A percentile compares a stretch with the other conserved stretches of the same genome.
phyloP scores from a whole-genome alignment of 2,113 vertebrate species.

The Lycaon pictus region DNA sequence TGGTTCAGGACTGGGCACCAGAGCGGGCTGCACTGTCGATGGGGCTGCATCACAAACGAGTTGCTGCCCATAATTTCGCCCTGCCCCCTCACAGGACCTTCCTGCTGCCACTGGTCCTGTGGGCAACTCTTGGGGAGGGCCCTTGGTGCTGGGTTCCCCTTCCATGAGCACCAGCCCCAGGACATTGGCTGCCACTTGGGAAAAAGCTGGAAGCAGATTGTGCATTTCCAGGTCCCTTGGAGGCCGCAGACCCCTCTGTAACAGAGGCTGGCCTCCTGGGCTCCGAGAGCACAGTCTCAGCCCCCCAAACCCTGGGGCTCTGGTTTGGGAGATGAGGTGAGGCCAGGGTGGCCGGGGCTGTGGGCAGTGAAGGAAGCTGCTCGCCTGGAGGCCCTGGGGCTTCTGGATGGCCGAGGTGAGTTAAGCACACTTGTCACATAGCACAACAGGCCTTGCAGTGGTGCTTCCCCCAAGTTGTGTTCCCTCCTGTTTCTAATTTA shows the following conservation, averaged over 20 bases:
- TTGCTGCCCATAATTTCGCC: too few species aligned
- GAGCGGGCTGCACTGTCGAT: too few species aligned
- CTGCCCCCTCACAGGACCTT: neutral
- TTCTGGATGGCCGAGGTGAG: rapidly evolving
- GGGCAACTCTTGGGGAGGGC: too few species aligned
- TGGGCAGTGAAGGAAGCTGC: neutral
- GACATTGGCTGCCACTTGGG: rapidly evolving
- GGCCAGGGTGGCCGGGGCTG: neutral
- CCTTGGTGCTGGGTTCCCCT: rapidly evolving
- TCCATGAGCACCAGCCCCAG: rapidly evolving
- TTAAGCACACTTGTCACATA: neutral
- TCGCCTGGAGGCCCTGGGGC: neutral
- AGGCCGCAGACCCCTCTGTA: rapidly evolving
- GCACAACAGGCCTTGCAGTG: neutral
- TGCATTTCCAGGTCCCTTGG: rapidly evolving
- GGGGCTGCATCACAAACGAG: rapidly evolving
- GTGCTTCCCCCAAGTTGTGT: constrained; percentile 28
- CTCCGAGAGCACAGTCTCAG: neutral
- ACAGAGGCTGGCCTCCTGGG: neutral
- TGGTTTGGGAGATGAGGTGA: neutral
- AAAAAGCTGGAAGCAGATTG: neutral
- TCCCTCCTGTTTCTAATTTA: constrained; percentile 65
- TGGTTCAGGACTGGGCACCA: neutral
- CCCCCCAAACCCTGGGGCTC: neutral
- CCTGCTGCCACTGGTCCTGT: rapidly evolving